Base-by-base conservation (phyloP, 1,140 invertebrate species). In the Phocides pigmalion region DNA sequence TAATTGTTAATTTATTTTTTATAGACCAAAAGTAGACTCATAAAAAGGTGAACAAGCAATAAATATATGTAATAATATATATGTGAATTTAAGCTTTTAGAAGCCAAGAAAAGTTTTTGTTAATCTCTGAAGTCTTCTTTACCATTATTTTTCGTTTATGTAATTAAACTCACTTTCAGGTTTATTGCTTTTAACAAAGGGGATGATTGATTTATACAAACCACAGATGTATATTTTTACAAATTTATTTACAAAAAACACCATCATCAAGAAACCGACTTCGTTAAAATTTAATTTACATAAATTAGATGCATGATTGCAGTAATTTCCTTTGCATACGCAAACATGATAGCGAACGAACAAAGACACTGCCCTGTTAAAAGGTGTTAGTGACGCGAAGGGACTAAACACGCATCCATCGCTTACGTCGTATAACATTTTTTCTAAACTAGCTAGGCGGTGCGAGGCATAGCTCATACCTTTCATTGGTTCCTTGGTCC, bases 291-390 rank as follows among this genome's bases (percentile, higher is more conserved):
- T 49, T 9, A 6, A 20, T 9, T 14, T 11, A 20, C 4, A 37
- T 17, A 8, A 16, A 15, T 11, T 17, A 4, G 28, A 14, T 16
- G 51, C 15, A 0, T 20, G 1, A 42, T 81, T 82, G 51, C 80
- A 82, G 35, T 70, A 80, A 19, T 42, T 71, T 20, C 16, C 41
- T 2, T 46, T 62, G 22, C 82, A 84, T 3, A 84, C 76, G 50
- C 82, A 84, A 15, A 84, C 78, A 54, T 82, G 76, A 46, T 82
- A 82, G 0, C 72, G 66, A 4, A 69, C 73, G 49, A 62, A 84
- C n/a, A 84, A 62, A 5, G 79, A 82, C 17, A 82, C 66, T 15
- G 66, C 62, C 1, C 76, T 66, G 47, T 63, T 70, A 39, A 78
- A 84, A 1, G 79, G 74, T 5, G 76, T 81, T 11, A 84, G 47